Percentiles rank a stretch among this genome's conserved stretches.
phyloP scores from a whole-genome alignment of 1,140 invertebrate species.

The Mamestra configurata region DNA sequence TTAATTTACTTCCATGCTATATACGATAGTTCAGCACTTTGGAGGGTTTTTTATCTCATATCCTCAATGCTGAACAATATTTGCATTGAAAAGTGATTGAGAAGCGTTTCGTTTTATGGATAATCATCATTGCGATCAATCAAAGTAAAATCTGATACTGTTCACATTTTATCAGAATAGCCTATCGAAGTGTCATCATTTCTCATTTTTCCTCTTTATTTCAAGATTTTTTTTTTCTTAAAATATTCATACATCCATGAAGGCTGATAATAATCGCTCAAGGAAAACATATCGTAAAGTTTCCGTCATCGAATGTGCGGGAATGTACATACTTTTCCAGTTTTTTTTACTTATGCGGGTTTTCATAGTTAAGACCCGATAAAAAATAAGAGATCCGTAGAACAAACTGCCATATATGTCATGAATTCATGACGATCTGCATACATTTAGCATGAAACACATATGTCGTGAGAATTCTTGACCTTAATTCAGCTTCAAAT shows the following conservation, averaged over 20 bases:
- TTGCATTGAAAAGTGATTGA: background rate
- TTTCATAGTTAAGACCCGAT: background rate
- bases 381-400: background rate
- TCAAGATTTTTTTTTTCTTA: background rate
- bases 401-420: no score
- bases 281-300: background rate
- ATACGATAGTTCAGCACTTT: no score
- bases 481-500: background rate
- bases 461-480: background rate
- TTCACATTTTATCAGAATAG: background rate
- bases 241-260: background rate
- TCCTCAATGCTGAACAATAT: background rate
- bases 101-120: background rate
- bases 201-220: background rate
- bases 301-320: background rate
- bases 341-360: background rate
- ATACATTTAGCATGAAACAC: background rate
- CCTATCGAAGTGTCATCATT: background rate
- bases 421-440: no score
- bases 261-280: background rate
- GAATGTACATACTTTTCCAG: background rate
- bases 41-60: no score
- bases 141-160: conserved; percentile 6
- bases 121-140: conserved; percentile 7
- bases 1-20: background rate